These are phyloP conservation scores for Nymphicus hollandicus DNA, from an alignment of 2,113 vertebrate species.

Conservation along the genomic window DNA sequence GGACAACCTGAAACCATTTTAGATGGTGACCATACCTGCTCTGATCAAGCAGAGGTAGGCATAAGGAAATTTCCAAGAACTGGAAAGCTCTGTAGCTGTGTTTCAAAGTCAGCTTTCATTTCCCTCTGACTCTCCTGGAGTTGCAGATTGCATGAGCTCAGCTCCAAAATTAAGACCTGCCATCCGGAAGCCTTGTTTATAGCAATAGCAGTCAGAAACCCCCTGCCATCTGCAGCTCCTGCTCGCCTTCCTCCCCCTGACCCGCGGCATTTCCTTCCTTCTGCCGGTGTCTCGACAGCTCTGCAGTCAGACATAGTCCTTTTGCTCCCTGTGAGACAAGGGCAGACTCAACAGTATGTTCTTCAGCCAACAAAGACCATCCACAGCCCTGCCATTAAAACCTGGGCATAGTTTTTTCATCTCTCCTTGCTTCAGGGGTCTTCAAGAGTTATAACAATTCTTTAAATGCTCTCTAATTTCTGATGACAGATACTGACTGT, in stretches of 20 bases:
- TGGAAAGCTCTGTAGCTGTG: not conserved
- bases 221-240: not conserved
- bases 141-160: not conserved
- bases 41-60: not conserved
- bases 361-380: not conserved
- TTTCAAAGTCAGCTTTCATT: not conserved
- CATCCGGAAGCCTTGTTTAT: not conserved
- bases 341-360: not conserved
- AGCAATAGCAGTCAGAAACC: not conserved
- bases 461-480: not conserved
- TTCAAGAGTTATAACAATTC: not conserved
- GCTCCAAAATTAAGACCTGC: not conserved
- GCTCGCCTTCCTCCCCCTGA: not conserved
- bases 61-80: not conserved
- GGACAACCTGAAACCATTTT: not conserved
- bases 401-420: not conserved
- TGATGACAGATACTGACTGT: not conserved
- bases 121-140: not conserved
- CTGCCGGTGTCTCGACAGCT: not conserved
- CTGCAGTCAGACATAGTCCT: not conserved
- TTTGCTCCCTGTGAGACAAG: not conserved
- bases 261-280: rapidly evolving
- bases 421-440: not conserved
- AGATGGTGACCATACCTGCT: not conserved
- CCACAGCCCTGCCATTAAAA: not conserved